Base-by-base conservation (phyloP, 2,888 invertebrate species). In the Panopea generosa region DNA sequence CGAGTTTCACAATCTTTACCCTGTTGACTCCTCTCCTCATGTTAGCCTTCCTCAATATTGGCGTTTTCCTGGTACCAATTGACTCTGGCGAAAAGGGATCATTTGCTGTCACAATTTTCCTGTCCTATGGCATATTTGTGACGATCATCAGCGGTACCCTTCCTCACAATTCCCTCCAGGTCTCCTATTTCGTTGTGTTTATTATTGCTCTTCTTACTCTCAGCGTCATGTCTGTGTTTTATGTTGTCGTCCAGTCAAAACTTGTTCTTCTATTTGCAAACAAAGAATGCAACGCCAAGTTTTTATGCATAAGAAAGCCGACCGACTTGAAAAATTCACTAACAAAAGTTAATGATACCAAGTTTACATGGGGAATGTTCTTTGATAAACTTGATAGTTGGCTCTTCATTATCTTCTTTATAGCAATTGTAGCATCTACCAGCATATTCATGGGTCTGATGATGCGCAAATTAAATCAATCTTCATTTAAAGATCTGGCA, bases 61-160 rank as follows among this genome's bases (percentile, higher is more conserved):
- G 55, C 20, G 61, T 70, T 4, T 70, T 70, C 33, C 38, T 70
- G 1, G 70, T 70, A 22, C 70, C 70, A 9, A 57, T 56, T 4
- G 62, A 56, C 26, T 62, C 70, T n/a, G 63, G 62, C 7, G 70
- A 70, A 50, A 70, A 70, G 26, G 70, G 62, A 6, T 55, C 62
- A 20, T 63, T 70, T 22, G 55, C 70, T 11, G 53, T 70, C 11
- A 70, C 70, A 1, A 63, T 70, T 26, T 70, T 70, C 22, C 38
- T 70, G 18, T 62, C 70, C 16, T 70, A 70, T n/a, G 70, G 70
- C 18, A 60, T 70, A 9, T 70, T 70, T 40, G 43, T 70, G 0
- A 45, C 70, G 1, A 55, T 57, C 14, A 33, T 70, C 6, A 63
- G 56, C 47, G 62, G 52, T 9, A 57, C 60, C 1, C 63, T 70